Conservation (phyloP, 2,797 vertebrate species). For the Danio jaintianensis region DNA sequence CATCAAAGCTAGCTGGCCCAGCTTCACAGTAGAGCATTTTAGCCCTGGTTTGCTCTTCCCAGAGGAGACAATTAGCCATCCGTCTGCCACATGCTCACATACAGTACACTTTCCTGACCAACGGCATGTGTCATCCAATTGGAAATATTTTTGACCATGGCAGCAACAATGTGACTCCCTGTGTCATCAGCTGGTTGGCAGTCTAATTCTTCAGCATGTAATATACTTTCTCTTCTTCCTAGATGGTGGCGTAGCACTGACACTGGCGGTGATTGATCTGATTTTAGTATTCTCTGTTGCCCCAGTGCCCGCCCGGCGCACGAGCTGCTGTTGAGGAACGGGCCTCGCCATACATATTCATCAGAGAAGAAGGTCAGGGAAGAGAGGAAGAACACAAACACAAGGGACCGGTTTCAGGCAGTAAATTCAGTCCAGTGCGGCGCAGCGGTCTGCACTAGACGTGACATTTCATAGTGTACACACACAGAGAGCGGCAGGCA, state of each 20-base stretch:
- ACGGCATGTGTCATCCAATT: constrained; percentile 39
- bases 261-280: constrained; percentile 43
- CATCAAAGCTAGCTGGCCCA: constrained; percentile 46
- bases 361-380: constrained; percentile 50
- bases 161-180: constrained; percentile 41
- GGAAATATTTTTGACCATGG: constrained; percentile 35
- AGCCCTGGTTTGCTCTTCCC: constrained; percentile 52
- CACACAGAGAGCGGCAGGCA: constrained; percentile 10
- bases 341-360: constrained; percentile 56
- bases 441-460: neutral
- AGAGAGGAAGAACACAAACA: constrained; percentile 51
- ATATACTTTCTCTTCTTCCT: constrained; percentile 16
- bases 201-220: constrained; percentile 27
- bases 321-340: constrained; percentile 42
- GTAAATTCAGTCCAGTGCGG: constrained; percentile 43
- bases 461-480: constrained; percentile 55
- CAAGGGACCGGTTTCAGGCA: constrained; percentile 34
- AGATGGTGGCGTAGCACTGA: neutral
- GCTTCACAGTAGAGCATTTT: constrained; percentile 39
- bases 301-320: constrained; percentile 11
- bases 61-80: constrained; percentile 59
- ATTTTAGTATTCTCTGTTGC: constrained; percentile 45
- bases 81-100: constrained; percentile 48
- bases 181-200: constrained; percentile 42
- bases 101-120: constrained; percentile 42